Conservation (phyloP, 2,113 vertebrate genomes). For the Archilochus colubris region DNA sequence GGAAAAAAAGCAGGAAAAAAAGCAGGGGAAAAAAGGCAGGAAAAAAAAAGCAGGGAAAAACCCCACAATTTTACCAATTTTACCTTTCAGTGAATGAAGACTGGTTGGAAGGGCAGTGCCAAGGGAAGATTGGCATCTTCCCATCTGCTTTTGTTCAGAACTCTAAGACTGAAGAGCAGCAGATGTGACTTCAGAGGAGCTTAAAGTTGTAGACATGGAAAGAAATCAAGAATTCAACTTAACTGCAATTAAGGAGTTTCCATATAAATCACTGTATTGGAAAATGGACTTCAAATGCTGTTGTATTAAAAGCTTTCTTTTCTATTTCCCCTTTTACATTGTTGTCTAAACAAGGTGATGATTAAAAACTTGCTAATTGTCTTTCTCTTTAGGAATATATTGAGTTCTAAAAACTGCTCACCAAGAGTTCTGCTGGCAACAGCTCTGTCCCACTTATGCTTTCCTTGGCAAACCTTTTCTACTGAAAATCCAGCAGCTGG, state of each 20-base stretch:
- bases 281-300: background rate
- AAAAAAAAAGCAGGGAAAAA: too few relatives aligned
- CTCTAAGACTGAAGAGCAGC: background rate
- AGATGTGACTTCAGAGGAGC: background rate
- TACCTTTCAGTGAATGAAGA: constrained; percentile 87
- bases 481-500: background rate
- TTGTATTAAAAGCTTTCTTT: background rate
- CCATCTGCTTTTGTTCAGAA: constrained; percentile 83
- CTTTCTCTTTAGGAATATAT: background rate
- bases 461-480: background rate
- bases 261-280: background rate
- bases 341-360: background rate
- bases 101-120: constrained; percentile 91
- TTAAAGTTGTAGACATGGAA: background rate
- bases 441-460: background rate
- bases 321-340: background rate
- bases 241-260: background rate
- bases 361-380: background rate
- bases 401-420: background rate
- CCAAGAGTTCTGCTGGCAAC: background rate
- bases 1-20: too few relatives aligned
- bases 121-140: constrained; percentile 90
- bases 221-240: background rate
- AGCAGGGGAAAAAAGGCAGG: too few relatives aligned
- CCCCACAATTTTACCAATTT: background rate